Conservation (phyloP, 2,888 invertebrate genomes). For the Fragum fragum region DNA sequence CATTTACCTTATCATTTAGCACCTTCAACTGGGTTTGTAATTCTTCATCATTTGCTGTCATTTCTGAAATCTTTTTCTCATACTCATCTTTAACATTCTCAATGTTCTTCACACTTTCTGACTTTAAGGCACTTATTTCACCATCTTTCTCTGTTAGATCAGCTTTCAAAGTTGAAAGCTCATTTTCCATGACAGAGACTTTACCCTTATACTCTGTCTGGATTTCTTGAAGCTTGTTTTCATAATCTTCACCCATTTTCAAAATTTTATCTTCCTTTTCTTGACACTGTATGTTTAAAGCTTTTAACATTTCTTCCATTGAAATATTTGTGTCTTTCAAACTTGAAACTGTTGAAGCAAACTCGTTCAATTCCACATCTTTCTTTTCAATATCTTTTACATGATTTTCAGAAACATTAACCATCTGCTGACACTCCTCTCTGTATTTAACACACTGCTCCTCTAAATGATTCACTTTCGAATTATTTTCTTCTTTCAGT, state of each 20-base stretch:
- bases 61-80: constrained; percentile 71
- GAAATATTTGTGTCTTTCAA: constrained; percentile 69
- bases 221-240: constrained; percentile 52
- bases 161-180: constrained; percentile 58
- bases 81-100: constrained; percentile 61
- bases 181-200: constrained; percentile 54
- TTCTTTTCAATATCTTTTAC: constrained; percentile 74
- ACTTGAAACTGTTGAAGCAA: constrained; percentile 55
- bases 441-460: constrained; percentile 24
- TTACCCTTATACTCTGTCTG: constrained; percentile 67
- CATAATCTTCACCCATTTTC: constrained; percentile 62
- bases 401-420: constrained; percentile 69
- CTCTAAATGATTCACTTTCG: constrained; percentile 41
- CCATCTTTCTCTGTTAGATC: constrained; percentile 56
- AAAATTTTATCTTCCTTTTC: constrained; percentile 73
- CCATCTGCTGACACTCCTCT: constrained; percentile 47
- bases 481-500: constrained; percentile 39
- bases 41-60: constrained; percentile 77
- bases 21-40: constrained; percentile 78
- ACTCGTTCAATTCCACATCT: constrained; percentile 59
- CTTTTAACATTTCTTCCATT: constrained; percentile 79
- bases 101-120: constrained; percentile 39
- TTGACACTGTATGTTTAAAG: constrained; percentile 71
- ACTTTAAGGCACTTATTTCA: constrained; percentile 25
- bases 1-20: constrained; percentile 76